Base-by-base conservation (phyloP, 1,140 invertebrate species). In the Drosophila saltans region DNA sequence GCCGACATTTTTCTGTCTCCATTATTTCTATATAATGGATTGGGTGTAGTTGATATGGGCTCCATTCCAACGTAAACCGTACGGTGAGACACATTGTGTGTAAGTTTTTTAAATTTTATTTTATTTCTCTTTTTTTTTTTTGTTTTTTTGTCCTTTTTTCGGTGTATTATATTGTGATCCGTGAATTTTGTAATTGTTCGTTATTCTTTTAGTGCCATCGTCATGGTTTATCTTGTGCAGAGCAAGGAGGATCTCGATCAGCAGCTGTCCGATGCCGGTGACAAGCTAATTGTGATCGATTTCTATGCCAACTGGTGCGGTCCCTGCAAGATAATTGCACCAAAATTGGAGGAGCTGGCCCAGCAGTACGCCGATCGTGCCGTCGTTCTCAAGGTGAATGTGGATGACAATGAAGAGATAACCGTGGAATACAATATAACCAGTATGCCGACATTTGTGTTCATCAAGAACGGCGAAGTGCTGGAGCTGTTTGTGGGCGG, bases 371-470 rank as follows among this genome's bases (percentile, higher is more conserved):
- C 90, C 7, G 75, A 90, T 0, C 77, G 92, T 91, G 81, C 72
- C 0, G 60, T 91, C 52, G 79, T 90, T 60, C 94, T 94, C 3
- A 92, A 98, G 96, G 95, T 98, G 11, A 97, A 98, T 92, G 97
- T 99, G 1, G 98, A 99, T 88, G 97, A 98, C 78, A 95, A 95
- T 86, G 97, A 97, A 84, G 97, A 98, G n/a, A 93, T 98, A 43
- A 96, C 96, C 1, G 92, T 93, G 11, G 94, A 96, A 64, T 98
- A 97, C 91, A 94, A 96, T 72, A 96, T 99, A 68, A 94, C 94
- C 68, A 96, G 96, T 52, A 98, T 98, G 97, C 98, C 98, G n/a
- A 98, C 98, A 0, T 99, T 99, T 92, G 93, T 98, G 6, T 98
- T 98, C 91, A 94, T 98, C 63, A 98, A 97, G 92, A 95, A 95